These are phyloP conservation scores for Chionodraco myersi DNA, from an alignment of 2,113 vertebrate species.

Conservation along the genomic window DNA sequence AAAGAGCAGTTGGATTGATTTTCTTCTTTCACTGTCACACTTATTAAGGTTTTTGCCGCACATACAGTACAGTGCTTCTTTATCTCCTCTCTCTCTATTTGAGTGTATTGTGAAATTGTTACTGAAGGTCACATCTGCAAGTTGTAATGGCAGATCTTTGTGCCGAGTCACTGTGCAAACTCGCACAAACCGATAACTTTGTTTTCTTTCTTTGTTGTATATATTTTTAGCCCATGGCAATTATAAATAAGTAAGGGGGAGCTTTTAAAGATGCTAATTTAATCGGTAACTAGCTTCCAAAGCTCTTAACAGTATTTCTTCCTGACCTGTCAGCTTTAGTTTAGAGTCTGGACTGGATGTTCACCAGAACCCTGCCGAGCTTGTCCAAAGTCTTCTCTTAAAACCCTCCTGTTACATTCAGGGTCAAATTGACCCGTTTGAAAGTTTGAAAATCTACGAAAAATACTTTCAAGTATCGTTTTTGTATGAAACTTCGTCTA, in stretches of 20 bases:
- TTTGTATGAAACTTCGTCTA: no score
- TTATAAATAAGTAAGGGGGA: neutral
- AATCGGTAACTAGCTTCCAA: no score
- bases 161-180: conserved; percentile 26
- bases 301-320: neutral
- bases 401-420: no score
- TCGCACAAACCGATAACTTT: conserved; percentile 3
- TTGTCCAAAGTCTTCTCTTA: no score
- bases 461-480: no score
- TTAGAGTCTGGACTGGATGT: neutral
- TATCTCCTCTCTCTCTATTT: conserved; percentile 48
- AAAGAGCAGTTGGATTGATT: conserved; percentile 67
- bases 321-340: neutral
- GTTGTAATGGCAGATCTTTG: conserved; percentile 11
- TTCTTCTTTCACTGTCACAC: conserved; percentile 56
- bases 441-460: no score
- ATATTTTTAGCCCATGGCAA: neutral
- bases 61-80: conserved; percentile 66
- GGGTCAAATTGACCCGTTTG: no score
- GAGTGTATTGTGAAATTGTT: conserved; percentile 44
- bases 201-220: neutral
- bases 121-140: conserved; percentile 61
- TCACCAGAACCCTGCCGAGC: neutral
- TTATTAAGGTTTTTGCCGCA: conserved; percentile 45
- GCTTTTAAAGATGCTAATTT: neutral